Conservation (phyloP, 2,888 invertebrate species). For the Spilosoma lubricipeda region DNA sequence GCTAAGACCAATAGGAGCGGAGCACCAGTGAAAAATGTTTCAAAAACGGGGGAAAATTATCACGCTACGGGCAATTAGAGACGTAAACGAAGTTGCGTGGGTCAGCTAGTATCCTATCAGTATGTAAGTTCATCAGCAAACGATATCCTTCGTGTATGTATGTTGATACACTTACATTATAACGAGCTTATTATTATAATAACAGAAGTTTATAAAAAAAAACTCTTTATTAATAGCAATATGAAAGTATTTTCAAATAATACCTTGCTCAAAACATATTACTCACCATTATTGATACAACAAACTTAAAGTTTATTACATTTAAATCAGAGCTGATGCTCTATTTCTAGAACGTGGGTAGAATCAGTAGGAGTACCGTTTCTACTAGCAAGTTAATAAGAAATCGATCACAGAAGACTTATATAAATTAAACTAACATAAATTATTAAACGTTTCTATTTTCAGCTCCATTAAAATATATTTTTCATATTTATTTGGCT, state of each 20-base stretch:
- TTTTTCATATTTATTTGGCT: slow-evolving; percentile 9
- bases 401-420: slow-evolving; percentile 7
- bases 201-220: not conserved
- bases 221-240: not conserved
- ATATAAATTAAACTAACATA: not conserved
- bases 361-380: slow-evolving; percentile 22
- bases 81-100: no score
- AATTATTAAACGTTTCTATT: not conserved
- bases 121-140: not conserved
- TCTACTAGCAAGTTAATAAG: slow-evolving; percentile 19
- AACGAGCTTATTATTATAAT: not conserved
- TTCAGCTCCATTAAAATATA: not conserved
- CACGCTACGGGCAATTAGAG: no score
- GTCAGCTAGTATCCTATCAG: no score
- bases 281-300: slow-evolving; percentile 12
- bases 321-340: slow-evolving; percentile 5
- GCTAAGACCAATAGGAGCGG: no score
- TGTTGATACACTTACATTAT: not conserved
- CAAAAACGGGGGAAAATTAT: no score
- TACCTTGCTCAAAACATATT: not conserved
- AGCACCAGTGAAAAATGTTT: no score
- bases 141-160: not conserved
- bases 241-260: not conserved
- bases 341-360: slow-evolving; percentile 27
- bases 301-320: slow-evolving; percentile 25